Conservation (phyloP, 2,113 vertebrate species). For the Pseudorectes ferrugineus region DNA sequence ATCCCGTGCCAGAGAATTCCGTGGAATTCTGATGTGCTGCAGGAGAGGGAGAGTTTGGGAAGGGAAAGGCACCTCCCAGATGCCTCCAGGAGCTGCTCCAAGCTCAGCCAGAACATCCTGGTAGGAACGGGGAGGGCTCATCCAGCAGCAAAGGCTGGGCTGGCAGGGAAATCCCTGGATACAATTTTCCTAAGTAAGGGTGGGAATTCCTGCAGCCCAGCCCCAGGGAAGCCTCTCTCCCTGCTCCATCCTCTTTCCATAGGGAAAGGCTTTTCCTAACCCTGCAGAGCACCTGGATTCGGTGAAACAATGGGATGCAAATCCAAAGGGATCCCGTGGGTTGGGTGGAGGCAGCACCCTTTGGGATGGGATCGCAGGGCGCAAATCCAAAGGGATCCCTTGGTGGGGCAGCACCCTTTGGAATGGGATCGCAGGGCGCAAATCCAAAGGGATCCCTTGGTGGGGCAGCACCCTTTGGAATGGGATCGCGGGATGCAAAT, state of each 20-base stretch:
- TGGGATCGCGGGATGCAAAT: not conserved
- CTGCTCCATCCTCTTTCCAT: not conserved
- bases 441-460: not conserved
- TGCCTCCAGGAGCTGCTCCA: not conserved
- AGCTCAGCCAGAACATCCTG: not conserved
- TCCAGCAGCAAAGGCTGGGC: not conserved
- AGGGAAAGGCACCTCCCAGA: fast-evolving
- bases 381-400: not conserved
- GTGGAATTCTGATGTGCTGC: not conserved
- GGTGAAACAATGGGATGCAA: not conserved
- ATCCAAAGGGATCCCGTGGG: not conserved
- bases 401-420: not conserved
- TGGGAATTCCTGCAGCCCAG: not conserved
- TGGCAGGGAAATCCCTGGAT: not conserved
- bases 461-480: not conserved
- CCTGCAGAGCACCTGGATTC: not conserved
- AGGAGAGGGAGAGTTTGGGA: not conserved
- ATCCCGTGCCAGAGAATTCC: not conserved
- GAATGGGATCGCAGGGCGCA: not conserved
- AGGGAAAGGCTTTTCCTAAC: not conserved
- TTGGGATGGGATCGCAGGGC: not conserved
- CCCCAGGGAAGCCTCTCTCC: not conserved
- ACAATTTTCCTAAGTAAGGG: fast-evolving
- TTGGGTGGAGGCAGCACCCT: not conserved
- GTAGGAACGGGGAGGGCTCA: fast-evolving